Base-by-base conservation (phyloP, 2,888 invertebrate species). In the Lasioglossum lativentre region DNA sequence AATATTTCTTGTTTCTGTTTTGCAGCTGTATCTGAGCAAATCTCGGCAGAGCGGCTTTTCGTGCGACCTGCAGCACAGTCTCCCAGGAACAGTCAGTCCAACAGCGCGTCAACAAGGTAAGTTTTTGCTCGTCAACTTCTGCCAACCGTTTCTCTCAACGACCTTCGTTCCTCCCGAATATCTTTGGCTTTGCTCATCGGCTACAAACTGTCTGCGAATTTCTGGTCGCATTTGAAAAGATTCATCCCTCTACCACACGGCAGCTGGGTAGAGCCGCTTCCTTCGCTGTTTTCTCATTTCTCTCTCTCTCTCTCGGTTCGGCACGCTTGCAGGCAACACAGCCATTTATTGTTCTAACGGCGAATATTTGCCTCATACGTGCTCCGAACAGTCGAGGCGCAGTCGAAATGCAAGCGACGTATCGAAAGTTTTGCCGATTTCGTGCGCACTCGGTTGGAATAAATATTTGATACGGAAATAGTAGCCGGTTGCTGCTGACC, bases 1-100 rank as follows among this genome's bases (percentile, higher is more conserved):
- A 42, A 52, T 82, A 83, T 23, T 72, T 42, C 14, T 0, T 2
- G 23, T 68, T 63, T 40, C 52, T 63, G 71, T 72, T 79, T 94
- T 93, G 34, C 93, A 94, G 94, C 89, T 94, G 77, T 94, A 94
- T 87, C 91, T 94, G 91, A 94, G 93, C 92, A 94, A 94, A 92
- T 89, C 93, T 77, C 94, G 94, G 68, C 94, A 93, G 84, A 87
- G 90, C 77, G 87, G 87, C 77, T 90, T 93, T 75, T 88, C 91
- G 82, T 90, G 92, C 82, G 90, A 91, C 83, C 89, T 92, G 82
- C 93, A 92, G 85, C 87, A 86, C 85, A 86, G 93, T 92, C 89
- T 93, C 89, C 75, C 91, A 86, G 93, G 90, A 91, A 91, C 92
- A 89, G 92, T 92, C 86, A 91, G 92, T 89, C 88, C 93, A 91